Conservation (phyloP, 2,113 vertebrate genomes). For the Scomber colias region DNA sequence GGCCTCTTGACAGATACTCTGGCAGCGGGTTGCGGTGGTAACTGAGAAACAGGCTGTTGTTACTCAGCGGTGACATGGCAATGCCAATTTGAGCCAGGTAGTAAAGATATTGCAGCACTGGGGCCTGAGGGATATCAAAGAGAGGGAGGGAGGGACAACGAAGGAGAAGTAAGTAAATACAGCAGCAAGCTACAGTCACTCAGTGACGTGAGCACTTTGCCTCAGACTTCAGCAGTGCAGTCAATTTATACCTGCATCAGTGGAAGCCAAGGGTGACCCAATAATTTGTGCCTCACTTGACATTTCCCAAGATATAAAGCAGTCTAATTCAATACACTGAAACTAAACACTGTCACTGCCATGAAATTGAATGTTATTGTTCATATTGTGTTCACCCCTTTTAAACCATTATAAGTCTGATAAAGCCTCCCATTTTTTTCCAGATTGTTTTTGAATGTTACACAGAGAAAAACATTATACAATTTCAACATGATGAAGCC, state of each 20-base stretch:
- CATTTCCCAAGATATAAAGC: not conserved
- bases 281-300: too few relatives aligned
- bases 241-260: too few relatives aligned
- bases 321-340: not conserved
- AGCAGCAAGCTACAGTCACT: not conserved
- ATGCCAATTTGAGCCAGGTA: slow-evolving; percentile 98
- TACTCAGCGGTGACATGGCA: slow-evolving; percentile 97
- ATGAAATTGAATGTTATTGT: too few relatives aligned
- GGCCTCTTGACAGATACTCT: slow-evolving; percentile 94
- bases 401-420: too few relatives aligned
- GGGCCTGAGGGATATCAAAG: slow-evolving; percentile 84
- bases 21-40: slow-evolving; percentile 97
- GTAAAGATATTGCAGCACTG: slow-evolving; percentile 97
- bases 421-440: not conserved
- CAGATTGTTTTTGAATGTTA: not conserved
- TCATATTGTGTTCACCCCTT: too few relatives aligned
- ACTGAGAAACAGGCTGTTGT: slow-evolving; percentile 98
- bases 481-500: not conserved
- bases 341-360: not conserved
- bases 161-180: not conserved
- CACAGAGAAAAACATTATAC: not conserved
- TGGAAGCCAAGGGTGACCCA: too few relatives aligned
- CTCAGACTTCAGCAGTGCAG: not conserved
- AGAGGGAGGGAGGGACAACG: not conserved
- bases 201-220: not conserved